Conservation (phyloP, 30 jellyfish, hydroid and myxozoan genomes). For the Aurelia sp. region DNA sequence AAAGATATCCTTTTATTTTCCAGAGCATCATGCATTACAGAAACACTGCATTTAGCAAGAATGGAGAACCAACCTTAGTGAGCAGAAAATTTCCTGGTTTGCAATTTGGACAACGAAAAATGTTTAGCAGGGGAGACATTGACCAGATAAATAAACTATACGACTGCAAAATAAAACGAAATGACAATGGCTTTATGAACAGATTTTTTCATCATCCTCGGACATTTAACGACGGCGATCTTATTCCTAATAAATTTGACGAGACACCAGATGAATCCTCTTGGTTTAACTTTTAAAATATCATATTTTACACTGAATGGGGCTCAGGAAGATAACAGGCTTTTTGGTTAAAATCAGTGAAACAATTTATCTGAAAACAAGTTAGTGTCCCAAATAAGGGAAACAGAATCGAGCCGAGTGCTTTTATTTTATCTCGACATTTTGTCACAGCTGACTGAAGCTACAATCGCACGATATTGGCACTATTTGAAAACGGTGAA, state of each 20-base stretch:
- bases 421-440: no score
- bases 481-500: no score
- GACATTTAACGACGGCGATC: neutral
- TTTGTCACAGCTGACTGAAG: no score
- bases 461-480: no score
- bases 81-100: constrained; percentile 56
- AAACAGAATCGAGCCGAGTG: no score
- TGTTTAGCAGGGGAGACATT: constrained; percentile 83
- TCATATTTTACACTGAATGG: no score
- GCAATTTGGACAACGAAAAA: constrained; percentile 92
- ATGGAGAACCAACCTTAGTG: constrained; percentile 79
- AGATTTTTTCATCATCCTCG: no score
- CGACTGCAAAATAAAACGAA: constrained; percentile 18
- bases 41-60: constrained; percentile 87
- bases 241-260: neutral
- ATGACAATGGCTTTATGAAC: neutral
- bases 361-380: no score
- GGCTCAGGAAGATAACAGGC: no score
- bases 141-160: constrained; percentile 78
- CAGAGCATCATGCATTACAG: constrained; percentile 98
- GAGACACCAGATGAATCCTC: neutral
- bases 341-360: no score
- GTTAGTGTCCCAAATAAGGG: no score
- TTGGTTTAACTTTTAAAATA: no score
- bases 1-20: neutral